Evolutionary conservation across 2,797 vertebrate species (phyloP), one percentile per base, ranked within the genome.

Genomic region (Prunella strophiata): DNA sequence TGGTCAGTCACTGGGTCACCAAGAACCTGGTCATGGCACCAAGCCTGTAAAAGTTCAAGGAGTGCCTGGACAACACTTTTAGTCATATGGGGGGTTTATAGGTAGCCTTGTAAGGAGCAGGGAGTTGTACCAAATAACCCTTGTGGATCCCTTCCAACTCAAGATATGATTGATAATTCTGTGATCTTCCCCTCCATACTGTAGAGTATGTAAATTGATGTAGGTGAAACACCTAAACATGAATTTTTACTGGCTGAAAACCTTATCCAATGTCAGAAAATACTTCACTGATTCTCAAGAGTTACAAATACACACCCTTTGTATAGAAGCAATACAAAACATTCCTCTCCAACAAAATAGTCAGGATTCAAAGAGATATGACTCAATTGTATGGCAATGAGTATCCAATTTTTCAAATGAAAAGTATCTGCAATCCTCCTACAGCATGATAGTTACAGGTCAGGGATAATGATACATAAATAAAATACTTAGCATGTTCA

Each of bases 381-480:
- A 61, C 47, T 78, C 54, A 84, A 5, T 48, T 63, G 5, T 14
- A 38, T 11, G 16, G 48, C 32, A 55, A 23, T 2, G 14, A 74
- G 29, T 21, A 32, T 61, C 38, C 25, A 75, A 38, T 78, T 88
- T 89, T 82, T 72, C 42, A 81, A 75, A 65, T 26, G 3, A 80
- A 85, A 90, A 68, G 23, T 51, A 62, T 78, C 62, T 70, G 77
- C 73, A 89, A 87, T 85, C 47, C 55, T 82, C 58, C 67, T 84
- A 58, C 50, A 58, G n/a, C 30, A 66, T 48, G 30, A 65, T 86
- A 76, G 55, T 51, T 82, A 43, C 43, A 73, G 71, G 92, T 94
- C 71, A 76, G n/a, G 40, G 62, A 92, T 87, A 94, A 96, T 36
- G 73, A 61, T 43, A 85, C 59, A 68, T 74, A 93, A 91, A 90